Conservation (phyloP, 2,113 vertebrate species). For the Danionella cerebrum region DNA sequence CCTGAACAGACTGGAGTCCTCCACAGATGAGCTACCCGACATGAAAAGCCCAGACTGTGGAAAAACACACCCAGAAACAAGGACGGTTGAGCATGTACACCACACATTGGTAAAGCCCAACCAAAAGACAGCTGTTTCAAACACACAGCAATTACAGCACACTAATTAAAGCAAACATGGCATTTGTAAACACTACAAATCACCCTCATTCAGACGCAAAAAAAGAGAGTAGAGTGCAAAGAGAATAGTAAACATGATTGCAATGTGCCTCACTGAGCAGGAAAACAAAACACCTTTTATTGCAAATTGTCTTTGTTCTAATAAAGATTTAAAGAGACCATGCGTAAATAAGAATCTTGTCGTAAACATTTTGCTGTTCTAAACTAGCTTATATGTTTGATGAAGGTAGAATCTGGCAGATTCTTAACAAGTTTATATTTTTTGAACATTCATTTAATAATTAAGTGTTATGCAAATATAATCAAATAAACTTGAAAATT, state of each 20-base stretch:
- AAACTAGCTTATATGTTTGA: too few relatives aligned
- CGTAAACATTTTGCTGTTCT: too few relatives aligned
- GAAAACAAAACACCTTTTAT: neutral
- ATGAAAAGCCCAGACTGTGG: neutral
- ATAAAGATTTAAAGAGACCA: neutral
- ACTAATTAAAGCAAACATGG: slow-evolving; percentile 26
- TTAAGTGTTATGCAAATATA: too few relatives aligned
- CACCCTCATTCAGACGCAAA: slow-evolving; percentile 23
- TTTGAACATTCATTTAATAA: too few relatives aligned
- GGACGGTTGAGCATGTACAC: slow-evolving; percentile 7
- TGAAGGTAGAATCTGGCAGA: too few relatives aligned
- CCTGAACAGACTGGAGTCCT: slow-evolving; percentile 3
- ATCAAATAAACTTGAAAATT: too few relatives aligned
- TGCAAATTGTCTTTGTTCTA: neutral
- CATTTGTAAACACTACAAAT: slow-evolving; percentile 17
- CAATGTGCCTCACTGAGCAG: slow-evolving; percentile 17
- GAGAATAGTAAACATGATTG: slow-evolving; percentile 41
- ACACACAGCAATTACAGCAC: slow-evolving; percentile 25
- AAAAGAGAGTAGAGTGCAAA: slow-evolving; percentile 16
- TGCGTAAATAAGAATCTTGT: neutral
- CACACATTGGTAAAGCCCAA: slow-evolving; percentile 19
- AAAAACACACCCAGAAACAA: neutral
- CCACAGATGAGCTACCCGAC: neutral
- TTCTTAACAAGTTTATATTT: too few relatives aligned
- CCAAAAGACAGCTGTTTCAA: slow-evolving; percentile 37